Base-by-base conservation (phyloP, 2,888 invertebrate genomes). In the Margaritifera margaritifera region DNA sequence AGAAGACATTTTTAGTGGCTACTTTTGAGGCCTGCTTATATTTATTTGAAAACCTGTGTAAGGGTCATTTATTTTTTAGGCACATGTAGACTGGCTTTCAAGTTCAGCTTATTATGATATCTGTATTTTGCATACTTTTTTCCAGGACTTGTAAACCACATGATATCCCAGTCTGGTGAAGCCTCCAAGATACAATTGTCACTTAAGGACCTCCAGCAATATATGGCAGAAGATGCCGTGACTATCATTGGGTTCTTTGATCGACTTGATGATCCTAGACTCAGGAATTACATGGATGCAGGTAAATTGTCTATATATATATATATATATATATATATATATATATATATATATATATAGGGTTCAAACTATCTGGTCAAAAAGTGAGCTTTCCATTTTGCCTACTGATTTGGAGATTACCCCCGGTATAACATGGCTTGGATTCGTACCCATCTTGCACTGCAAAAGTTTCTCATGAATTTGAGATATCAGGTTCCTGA, bases 231-330 rank as follows among this genome's bases (percentile, higher is more conserved):
- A 66, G 89, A 89, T 25, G 90, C 90, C 66, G 87, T 91, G 24
- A 91, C 90, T 4, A 87, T 92, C 24, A 84, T 92, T 65, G 92
- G 91, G 8, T 91, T 92, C 85, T 92, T 92, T 83, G 85, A 89
- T 22, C 86, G 87, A n/a, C 78, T 85, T 4, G 86, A 89, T 50
- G 89, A 90, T 65, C 77, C 86, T 20, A 84, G 89, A 42, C 90
- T 90, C 65, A 81, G 89, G 22, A 88, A 88, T 20, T 92, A 88
- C 79, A 84, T 88, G 72, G 91, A 91, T 64, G 89, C 91, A 60
- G 90, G 90, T 85, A 86, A 84, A 78, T 59, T 4, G 11, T 22
- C 5, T 58, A n/a, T 58, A 5, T 59, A 19, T 4, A 22, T 24
- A 4, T 6, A 4, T 58, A 0, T 22, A 22, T 25, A 15, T 25